These are phyloP conservation scores for Neostethus bicornis DNA, from an alignment of 2,797 vertebrate species.

Conservation along the genomic window DNA sequence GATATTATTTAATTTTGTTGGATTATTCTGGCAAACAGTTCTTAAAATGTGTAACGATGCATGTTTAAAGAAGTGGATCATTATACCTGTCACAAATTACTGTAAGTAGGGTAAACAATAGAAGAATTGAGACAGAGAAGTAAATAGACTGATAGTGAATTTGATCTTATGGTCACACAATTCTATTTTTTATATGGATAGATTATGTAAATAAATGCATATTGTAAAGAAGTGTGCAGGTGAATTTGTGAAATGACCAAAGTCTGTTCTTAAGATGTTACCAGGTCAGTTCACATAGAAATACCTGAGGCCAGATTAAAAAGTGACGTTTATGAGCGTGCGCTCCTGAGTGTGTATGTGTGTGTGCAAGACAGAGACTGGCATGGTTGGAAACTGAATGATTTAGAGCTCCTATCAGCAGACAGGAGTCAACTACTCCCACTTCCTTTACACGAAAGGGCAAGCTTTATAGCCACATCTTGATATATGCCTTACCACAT, in stretches of 20 bases:
- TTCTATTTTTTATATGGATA: background rate
- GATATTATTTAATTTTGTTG: too few species aligned
- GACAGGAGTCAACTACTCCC: conserved; percentile 83
- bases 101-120: too few species aligned
- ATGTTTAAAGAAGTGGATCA: too few species aligned
- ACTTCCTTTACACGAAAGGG: conserved; percentile 79
- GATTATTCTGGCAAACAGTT: too few species aligned
- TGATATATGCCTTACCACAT: conserved; percentile 76
- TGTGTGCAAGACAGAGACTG: conserved; percentile 72
- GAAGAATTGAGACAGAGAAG: too few species aligned
- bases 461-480: conserved; percentile 77
- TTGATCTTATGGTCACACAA: too few species aligned
- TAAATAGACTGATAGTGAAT: too few species aligned
- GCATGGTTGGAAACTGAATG: conserved; percentile 74
- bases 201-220: too few species aligned
- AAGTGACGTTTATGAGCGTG: conserved; percentile 80
- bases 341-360: conserved; percentile 49
- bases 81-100: too few species aligned
- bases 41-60: too few species aligned
- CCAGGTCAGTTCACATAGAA: conserved; percentile 65
- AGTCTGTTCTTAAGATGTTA: conserved; percentile 29
- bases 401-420: conserved; percentile 79
- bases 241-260: conserved; percentile 16
- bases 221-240: conserved; percentile 10
- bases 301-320: conserved; percentile 82